phyloP scores from a whole-genome alignment of 2,888 invertebrate genomes.

The Cyclophora albipunctata region DNA sequence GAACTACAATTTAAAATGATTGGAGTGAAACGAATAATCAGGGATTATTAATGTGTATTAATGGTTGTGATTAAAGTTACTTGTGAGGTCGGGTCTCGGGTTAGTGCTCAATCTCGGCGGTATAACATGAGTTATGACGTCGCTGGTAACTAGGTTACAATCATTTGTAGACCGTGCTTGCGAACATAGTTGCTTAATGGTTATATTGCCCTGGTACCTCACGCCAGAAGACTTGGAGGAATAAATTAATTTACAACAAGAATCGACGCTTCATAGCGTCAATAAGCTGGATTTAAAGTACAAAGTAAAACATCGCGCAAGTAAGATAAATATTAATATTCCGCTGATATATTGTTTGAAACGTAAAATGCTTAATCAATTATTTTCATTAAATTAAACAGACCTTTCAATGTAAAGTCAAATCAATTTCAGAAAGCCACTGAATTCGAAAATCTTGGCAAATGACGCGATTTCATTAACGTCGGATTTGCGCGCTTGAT shows the following conservation, averaged over 20 bases:
- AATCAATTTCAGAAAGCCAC: constrained; percentile 3
- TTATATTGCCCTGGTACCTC: no score
- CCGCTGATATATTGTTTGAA: no score
- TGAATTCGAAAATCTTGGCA: constrained; percentile 25
- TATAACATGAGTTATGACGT: not conserved
- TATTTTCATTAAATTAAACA: no score
- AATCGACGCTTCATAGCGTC: no score
- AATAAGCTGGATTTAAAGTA: no score
- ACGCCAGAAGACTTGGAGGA: no score
- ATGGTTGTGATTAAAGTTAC: not conserved
- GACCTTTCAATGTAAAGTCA: not conserved
- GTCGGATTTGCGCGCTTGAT: constrained; percentile 5
- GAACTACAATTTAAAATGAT: no score
- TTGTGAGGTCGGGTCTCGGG: not conserved
- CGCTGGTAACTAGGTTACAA: not conserved
- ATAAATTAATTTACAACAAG: no score
- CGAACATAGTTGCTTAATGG: not conserved
- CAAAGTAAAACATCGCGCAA: no score
- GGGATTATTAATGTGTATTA: not conserved
- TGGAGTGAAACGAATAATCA: not conserved
- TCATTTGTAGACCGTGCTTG: not conserved
- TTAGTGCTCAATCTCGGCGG: not conserved
- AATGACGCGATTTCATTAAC: constrained; percentile 24
- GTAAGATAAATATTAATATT: no score
- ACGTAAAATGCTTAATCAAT: no score